Conservation (phyloP, 2,888 invertebrate genomes). For the Homarus gammarus region DNA sequence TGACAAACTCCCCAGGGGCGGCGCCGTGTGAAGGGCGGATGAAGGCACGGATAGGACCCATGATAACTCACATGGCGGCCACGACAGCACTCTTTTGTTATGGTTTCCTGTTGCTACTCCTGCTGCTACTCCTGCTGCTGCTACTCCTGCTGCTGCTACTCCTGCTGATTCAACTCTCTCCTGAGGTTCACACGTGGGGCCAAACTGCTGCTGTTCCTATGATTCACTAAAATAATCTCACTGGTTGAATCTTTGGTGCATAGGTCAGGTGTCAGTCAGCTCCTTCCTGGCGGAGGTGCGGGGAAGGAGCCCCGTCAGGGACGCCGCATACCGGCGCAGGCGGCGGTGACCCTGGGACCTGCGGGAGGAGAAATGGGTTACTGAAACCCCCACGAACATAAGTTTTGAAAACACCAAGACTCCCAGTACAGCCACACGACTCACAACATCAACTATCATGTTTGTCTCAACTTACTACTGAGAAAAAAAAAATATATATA, state of each 20-base stretch:
- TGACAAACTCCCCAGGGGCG: constrained; percentile 45
- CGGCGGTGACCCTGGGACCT: constrained; percentile 52
- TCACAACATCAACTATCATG: no score
- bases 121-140: background rate
- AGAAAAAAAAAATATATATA: no score
- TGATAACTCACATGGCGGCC: constrained; percentile 44
- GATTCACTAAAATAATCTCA: constrained; percentile 15
- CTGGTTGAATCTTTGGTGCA: constrained; percentile 16
- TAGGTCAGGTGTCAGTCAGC: constrained; percentile 33
- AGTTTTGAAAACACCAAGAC: no score
- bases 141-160: background rate
- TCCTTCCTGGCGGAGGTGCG: constrained; percentile 58
- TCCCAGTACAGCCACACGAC: no score
- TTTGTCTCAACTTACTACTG: no score
- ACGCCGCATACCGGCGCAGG: constrained; percentile 50
- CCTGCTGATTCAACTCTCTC: background rate
- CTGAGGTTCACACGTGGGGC: background rate
- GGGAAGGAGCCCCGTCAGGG: constrained; percentile 60
- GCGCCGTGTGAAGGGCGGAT: constrained; percentile 40
- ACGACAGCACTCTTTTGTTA: no score
- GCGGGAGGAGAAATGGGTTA: constrained; percentile 12
- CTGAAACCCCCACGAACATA: background rate
- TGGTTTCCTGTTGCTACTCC: background rate
- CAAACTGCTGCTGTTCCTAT: background rate
- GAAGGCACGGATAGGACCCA: constrained; percentile 65